Evolutionary conservation across 2,113 vertebrate genomes (phyloP), one percentile per base, ranked within the genome.

Genomic region (Odontesthes bonariensis): DNA sequence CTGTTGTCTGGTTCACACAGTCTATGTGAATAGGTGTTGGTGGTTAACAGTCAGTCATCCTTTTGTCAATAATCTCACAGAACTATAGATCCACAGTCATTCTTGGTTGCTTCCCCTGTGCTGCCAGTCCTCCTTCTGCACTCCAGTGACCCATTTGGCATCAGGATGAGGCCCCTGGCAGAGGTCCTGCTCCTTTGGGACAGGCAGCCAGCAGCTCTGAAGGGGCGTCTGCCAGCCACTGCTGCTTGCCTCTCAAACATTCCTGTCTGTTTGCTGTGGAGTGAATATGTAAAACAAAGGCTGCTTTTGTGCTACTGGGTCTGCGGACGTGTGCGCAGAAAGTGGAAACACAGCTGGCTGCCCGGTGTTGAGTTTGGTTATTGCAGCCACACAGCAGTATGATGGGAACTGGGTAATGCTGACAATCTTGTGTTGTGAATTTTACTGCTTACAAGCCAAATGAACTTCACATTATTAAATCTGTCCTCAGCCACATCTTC

Each of bases 141-240:
- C 81, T 78, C 64, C 55, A 66, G 16, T 93, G 90, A 88, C 90
- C 90, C 88, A 91, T 80, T 94, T 94, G 89, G 90, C 88, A 75
- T 40, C 51, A 3, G 54, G 54, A 27, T 54, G 78, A 86, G 82
- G 57, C 73, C 73, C 57, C 71, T 92, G 88, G 90, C 90, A 83
- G 69, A 67, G 85, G 69, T 85, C 84, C 71, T 69, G 47, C 73
- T 85, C 74, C 47, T 75, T 83, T 79, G 83, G 74, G 82, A 88
- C 75, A 57, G 56, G 57, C 85, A 73, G 57, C 75, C 77, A 80
- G 63, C 81, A 81, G 81, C 79, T 67, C 79, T 75, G 8, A 11
- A 75, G 75, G 64, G 85, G 78, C 74, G 58, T 71, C 69, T 82
- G 82, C 88, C 82, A 85, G 78, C 63, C 75, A 38, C 69, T 67